Conservation (phyloP, 2,888 invertebrate genomes). For the Lithophane ornitopus region DNA sequence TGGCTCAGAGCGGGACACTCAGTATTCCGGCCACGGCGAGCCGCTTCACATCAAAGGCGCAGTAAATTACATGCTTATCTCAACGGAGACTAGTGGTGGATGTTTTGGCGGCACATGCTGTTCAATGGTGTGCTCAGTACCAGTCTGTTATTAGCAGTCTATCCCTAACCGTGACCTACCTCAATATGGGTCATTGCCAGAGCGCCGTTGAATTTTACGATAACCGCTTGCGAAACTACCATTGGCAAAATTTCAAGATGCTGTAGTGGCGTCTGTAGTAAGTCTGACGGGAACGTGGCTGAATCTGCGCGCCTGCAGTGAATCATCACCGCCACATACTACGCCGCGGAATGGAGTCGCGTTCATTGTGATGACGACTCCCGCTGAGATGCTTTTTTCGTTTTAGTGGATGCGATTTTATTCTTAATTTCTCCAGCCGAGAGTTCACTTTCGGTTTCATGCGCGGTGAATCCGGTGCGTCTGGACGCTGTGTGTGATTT, state of each 20-base stretch:
- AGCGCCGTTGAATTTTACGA: conserved; percentile 85
- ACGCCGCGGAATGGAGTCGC: conserved; percentile 67
- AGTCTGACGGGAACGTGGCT: conserved; percentile 81
- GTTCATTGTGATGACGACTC: conserved; percentile 78
- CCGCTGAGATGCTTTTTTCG: conserved; percentile 76
- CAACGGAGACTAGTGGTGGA: conserved; percentile 67
- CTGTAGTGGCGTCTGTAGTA: conserved; percentile 87
- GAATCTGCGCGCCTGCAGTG: conserved; percentile 70
- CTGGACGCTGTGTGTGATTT: conserved; percentile 72
- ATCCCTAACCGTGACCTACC: conserved; percentile 84
- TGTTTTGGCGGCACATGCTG: conserved; percentile 51
- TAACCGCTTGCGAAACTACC: conserved; percentile 85
- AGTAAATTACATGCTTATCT: conserved; percentile 76
- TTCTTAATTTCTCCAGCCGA: conserved; percentile 70
- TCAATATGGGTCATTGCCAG: conserved; percentile 88
- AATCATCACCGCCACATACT: conserved; percentile 76
- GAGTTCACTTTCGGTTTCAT: conserved; percentile 74
- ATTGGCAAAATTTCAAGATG: conserved; percentile 90
- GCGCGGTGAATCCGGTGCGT: conserved; percentile 68
- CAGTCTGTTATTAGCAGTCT: conserved; percentile 74
- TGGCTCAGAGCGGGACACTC: conserved; percentile 66
- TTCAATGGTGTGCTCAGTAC: conserved; percentile 49
- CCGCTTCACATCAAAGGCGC: conserved; percentile 74
- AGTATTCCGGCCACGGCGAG: conserved; percentile 75
- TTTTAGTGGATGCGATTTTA: conserved; percentile 64